Conservation (phyloP, 2,888 invertebrate species). For the Heliconius ismenius region DNA sequence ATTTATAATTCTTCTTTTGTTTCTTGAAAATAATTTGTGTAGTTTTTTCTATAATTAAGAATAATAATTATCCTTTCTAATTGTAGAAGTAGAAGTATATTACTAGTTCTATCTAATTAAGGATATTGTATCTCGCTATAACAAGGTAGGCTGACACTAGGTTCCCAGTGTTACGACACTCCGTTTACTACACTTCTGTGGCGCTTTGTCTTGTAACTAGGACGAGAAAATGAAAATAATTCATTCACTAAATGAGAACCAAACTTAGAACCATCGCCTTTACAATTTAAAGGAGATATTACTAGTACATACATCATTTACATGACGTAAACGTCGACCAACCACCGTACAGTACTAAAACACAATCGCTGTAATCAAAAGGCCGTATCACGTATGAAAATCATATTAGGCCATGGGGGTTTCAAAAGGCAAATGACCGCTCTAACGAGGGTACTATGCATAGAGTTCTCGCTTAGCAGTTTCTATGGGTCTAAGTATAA, state of each 20-base stretch:
- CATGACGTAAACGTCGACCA: constrained; percentile 13
- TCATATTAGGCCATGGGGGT: constrained; percentile 38
- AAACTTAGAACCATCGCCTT: background rate
- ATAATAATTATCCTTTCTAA: no score
- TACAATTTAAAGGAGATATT: background rate
- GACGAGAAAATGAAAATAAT: background rate
- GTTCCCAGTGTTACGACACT: background rate
- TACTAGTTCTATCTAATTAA: no score
- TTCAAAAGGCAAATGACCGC: constrained; percentile 42
- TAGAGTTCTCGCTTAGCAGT: constrained; percentile 35
- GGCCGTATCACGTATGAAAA: constrained; percentile 41
- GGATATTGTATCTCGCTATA: background rate
- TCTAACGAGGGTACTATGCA: constrained; percentile 39
- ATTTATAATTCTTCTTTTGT: background rate
- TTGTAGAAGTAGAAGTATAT: no score
- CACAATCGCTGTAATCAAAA: constrained; percentile 41
- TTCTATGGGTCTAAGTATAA: constrained; percentile 28
- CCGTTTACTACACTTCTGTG: background rate
- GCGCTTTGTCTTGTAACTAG: background rate
- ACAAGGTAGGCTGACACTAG: background rate
- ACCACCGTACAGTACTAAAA: constrained; percentile 24
- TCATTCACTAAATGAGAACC: background rate
- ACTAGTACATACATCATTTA: background rate
- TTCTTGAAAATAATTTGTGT: no score
- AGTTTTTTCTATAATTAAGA: no score